phyloP scores from a whole-genome alignment of 2,888 invertebrate genomes.

The Epirrhoe alternata region DNA sequence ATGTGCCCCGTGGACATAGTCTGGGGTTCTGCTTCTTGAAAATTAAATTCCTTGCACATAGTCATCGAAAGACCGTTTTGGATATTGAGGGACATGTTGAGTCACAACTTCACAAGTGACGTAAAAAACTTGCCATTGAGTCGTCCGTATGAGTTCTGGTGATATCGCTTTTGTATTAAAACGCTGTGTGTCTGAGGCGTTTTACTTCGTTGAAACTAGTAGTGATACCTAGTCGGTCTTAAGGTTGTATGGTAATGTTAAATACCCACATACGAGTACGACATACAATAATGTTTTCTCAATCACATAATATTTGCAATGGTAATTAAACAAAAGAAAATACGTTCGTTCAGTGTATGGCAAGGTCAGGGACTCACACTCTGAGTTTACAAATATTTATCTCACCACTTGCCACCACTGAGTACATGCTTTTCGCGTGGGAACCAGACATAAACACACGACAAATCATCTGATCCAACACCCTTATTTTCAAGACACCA shows the following conservation, averaged over 20 bases:
- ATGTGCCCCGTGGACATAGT: slow-evolving; percentile 73
- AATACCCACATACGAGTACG: background rate
- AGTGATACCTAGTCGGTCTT: no score
- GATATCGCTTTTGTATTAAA: background rate
- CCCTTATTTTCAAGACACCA: slow-evolving; percentile 37
- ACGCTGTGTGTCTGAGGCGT: background rate
- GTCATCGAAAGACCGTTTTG: slow-evolving; percentile 54
- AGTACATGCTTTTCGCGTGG: slow-evolving; percentile 74
- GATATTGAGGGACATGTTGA: slow-evolving; percentile 33
- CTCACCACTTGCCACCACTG: slow-evolving; percentile 73
- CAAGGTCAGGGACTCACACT: slow-evolving; percentile 68
- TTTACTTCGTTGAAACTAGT: no score
- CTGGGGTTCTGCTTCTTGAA: slow-evolving; percentile 68
- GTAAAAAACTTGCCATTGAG: slow-evolving; percentile 30
- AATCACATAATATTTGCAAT: slow-evolving; percentile 39
- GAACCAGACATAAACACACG: slow-evolving; percentile 53
- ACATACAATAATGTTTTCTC: slow-evolving; percentile 16
- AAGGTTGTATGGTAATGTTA: background rate
- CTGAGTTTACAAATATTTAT: slow-evolving; percentile 79
- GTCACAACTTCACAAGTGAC: slow-evolving; percentile 32
- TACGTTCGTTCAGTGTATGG: slow-evolving; percentile 30
- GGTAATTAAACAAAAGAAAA: slow-evolving; percentile 38
- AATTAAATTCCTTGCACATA: slow-evolving; percentile 72
- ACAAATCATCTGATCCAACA: slow-evolving; percentile 32
- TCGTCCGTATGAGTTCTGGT: slow-evolving; percentile 16